Evolutionary conservation across 2,113 vertebrate species (phyloP).

Genomic region (Solenodon paradoxus): DNA sequence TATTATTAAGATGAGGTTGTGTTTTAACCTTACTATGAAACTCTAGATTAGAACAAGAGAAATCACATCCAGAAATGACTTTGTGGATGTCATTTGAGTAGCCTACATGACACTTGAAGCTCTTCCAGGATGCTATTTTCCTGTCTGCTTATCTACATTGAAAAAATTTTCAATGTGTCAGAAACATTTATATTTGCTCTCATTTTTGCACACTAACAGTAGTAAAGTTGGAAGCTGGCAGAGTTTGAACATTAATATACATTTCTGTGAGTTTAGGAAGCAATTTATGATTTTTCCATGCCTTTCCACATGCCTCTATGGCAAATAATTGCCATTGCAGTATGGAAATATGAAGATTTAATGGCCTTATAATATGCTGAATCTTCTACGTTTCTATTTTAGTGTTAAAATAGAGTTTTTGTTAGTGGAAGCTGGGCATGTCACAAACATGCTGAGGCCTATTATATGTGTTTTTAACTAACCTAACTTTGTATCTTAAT

Average conservation of each 20-base stretch:
- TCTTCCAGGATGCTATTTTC: not conserved
- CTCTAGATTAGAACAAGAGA: not conserved
- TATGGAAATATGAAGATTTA: constrained; percentile 12
- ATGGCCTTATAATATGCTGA: not conserved
- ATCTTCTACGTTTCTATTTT: not conserved
- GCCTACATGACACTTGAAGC: not conserved
- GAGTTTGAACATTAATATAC: not conserved
- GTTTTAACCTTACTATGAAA: not conserved
- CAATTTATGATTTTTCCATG: not conserved
- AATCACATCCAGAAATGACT: not conserved
- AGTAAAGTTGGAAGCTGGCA: not conserved
- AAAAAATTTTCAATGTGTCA: constrained; percentile 17
- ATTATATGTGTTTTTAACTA: not conserved
- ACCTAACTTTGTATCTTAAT: not conserved
- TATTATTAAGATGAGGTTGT: not conserved
- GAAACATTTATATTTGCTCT: not conserved
- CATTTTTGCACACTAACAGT: not conserved
- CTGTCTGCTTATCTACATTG: not conserved
- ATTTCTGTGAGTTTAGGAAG: constrained; percentile 5
- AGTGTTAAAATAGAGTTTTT: constrained; percentile 16
- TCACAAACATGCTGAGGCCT: not conserved
- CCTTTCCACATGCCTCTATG: not conserved
- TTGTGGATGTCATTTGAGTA: not conserved
- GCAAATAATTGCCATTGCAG: not conserved
- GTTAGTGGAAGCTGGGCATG: not conserved